phyloP scores from a whole-genome alignment of 2,113 vertebrate species.

The Oophaga pumilio region DNA sequence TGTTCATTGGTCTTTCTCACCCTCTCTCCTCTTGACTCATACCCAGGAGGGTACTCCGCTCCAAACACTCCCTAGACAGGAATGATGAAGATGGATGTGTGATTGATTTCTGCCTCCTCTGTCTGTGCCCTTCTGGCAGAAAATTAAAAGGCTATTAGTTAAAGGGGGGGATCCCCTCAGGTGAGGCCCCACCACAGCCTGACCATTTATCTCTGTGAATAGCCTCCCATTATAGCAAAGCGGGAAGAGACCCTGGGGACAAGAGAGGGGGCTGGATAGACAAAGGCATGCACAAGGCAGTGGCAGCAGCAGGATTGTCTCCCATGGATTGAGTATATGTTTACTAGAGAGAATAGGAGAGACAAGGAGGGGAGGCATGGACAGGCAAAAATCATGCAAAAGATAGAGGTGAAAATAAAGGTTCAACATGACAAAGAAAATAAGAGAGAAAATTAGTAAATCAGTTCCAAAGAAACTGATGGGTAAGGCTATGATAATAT shows the following conservation, averaged over 20 bases:
- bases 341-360: conserved; percentile 4
- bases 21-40: conserved; percentile 61
- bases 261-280: conserved; percentile 69
- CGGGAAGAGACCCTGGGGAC: conserved; percentile 69
- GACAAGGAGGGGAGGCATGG: neutral
- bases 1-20: conserved; percentile 59
- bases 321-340: conserved; percentile 50
- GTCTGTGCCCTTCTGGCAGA: conserved; percentile 79
- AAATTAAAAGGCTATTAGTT: conserved; percentile 89
- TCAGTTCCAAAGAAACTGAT: conserved; percentile 4
- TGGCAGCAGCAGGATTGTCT: conserved; percentile 57
- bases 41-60: conserved; percentile 76
- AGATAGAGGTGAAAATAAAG: conserved; percentile 21
- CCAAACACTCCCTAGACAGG: conserved; percentile 76
- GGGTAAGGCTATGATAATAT: conserved; percentile 19
- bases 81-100: conserved; percentile 84
- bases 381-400: conserved; percentile 4
- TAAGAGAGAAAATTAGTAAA: conserved; percentile 9
- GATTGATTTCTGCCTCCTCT: conserved; percentile 81
- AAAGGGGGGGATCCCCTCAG: conserved; percentile 83
- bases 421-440: conserved; percentile 6
- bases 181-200: conserved; percentile 76
- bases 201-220: conserved; percentile 86
- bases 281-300: conserved; percentile 65
- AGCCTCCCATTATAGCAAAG: conserved; percentile 77